Evolutionary conservation across 2,113 vertebrate species (phyloP).

Genomic region (Anolis sagrei): DNA sequence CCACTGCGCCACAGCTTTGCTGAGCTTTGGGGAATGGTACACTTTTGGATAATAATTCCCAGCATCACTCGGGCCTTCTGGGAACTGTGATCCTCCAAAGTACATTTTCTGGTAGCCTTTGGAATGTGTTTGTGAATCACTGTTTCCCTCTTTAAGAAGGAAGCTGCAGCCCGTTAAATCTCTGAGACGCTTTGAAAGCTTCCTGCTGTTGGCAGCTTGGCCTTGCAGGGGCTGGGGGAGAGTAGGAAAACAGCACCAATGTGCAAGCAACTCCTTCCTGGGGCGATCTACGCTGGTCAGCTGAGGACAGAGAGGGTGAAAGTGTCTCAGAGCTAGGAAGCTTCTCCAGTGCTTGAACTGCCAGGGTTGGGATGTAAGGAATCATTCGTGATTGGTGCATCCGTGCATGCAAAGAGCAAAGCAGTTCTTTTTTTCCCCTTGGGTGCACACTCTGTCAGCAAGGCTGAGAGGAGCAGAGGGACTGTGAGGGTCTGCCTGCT

Average conservation of each 20-base stretch:
- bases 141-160: background rate
- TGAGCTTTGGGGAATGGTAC: too few species aligned
- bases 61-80: too few species aligned
- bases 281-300: background rate
- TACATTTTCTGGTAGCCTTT: background rate
- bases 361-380: background rate
- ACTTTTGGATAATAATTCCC: too few species aligned
- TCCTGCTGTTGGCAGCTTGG: background rate
- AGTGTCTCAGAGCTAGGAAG: background rate
- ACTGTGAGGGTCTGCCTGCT: background rate
- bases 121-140: background rate
- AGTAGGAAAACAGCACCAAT: background rate
- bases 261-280: background rate
- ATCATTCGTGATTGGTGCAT: background rate
- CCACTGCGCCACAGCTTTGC: too few species aligned
- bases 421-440: background rate
- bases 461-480: background rate
- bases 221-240: background rate
- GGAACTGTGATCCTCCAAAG: too few species aligned
- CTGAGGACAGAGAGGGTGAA: background rate
- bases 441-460: background rate
- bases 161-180: background rate
- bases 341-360: background rate
- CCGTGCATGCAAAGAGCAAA: constrained; percentile 8
- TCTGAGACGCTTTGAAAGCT: background rate